Base-by-base conservation (phyloP, 2,888 invertebrate species). In the Thalpophila matura region DNA sequence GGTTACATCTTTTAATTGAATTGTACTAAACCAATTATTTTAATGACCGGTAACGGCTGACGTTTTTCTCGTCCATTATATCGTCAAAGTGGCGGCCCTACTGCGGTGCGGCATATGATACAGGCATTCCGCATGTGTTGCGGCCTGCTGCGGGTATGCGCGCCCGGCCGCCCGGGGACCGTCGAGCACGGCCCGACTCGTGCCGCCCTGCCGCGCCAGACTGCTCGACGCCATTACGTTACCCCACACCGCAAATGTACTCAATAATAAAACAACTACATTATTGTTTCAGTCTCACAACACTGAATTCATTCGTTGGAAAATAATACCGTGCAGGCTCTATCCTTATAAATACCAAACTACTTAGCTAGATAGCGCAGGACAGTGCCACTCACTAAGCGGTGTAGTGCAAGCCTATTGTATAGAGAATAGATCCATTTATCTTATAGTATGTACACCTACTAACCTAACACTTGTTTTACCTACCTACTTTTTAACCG, bases 211-310 rank as follows among this genome's bases (percentile, higher is more conserved):
- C 56, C 74, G 59, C 63, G 71, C 74, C 74, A 84, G 84, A 81
- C 81, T 69, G 84, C 75, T 71, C 73, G 83, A 61, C 83, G 83
- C 83, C 82, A 68, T 70, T 67, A 65, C 65, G 56, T 74, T 77
- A 72, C 69, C 62, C 72, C 46, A 69, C 73, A 79, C 60, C 64
- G 62, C 66, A 66, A 72, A 74, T 70, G 63, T 70, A 54, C 59
- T 66, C 49, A 65, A 73, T 65, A 75, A 79, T 74, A 80, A 80
- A 79, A 79, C 68, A 71, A 71, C 74, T 43, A 49, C 50, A 69
- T 67, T 75, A 75, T 78, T 79, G 70, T 81, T 79, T 61, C 57
- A 75, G 67, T 67, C 67, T 59, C 49, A n/a, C n/a, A 60, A 62
- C 57, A 47, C 57, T 64, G 56, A 61, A 63, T 61, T 29, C 33